These are phyloP conservation scores for Argentina silus DNA, from an alignment of 2,797 vertebrate species.

Conservation along the genomic window DNA sequence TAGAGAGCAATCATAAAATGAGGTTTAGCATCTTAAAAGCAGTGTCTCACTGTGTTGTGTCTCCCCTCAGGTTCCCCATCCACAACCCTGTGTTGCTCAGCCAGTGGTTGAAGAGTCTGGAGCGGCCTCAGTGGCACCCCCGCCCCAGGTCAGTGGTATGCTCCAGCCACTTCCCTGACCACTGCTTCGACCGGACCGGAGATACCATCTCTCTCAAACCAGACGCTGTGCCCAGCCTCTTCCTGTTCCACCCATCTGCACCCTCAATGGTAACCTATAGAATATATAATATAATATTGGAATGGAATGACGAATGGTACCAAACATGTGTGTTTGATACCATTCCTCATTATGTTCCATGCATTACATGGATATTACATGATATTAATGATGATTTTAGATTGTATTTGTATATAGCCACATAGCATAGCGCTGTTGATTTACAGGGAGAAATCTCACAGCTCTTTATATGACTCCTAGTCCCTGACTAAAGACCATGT, in stretches of 20 bases:
- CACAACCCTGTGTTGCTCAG: constrained; percentile 49
- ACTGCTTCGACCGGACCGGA: constrained; percentile 61
- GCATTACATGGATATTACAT: not conserved
- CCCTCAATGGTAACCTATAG: constrained; percentile 55
- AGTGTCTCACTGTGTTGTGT: not conserved
- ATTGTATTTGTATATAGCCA: not conserved
- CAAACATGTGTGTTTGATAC: no score
- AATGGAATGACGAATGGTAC: no score
- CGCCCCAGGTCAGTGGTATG: constrained; percentile 68
- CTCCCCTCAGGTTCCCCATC: constrained; percentile 64
- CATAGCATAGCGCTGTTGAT: not conserved
- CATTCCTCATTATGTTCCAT: no score
- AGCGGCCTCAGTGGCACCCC: constrained; percentile 65
- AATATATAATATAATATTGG: not conserved
- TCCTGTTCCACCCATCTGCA: constrained; percentile 39
- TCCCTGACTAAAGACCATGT: no score
- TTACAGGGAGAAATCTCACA: no score
- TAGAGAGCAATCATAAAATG: no score
- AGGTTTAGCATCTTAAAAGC: no score
- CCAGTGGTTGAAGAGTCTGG: constrained; percentile 63
- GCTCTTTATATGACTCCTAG: no score
- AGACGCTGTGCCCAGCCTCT: constrained; percentile 62
- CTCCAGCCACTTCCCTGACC: constrained; percentile 67
- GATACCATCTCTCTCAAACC: constrained; percentile 44
- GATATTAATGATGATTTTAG: not conserved